Evolutionary conservation across 2,113 vertebrate genomes (phyloP), one percentile per base, ranked within the genome.

Genomic region (Dipodomys ordii): DNA sequence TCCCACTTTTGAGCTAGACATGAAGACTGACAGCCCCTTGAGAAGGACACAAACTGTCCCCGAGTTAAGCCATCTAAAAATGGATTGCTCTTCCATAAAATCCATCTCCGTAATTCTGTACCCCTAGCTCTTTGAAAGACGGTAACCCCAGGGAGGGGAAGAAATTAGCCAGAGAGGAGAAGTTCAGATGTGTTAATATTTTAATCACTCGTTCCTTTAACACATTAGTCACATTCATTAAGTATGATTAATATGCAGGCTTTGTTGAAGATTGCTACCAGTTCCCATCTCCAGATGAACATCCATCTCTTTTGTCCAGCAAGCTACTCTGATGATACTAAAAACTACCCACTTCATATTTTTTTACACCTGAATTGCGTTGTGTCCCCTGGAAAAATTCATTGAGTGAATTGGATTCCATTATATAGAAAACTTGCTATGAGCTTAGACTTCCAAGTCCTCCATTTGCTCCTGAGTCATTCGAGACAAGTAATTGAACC

Each of bases 191-290:
- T 85, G 87, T 73, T 96, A 95, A 95, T 97, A 93, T 90, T 95
- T 96, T 96, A 97, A 96, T 93, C 19, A 1, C 87, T 90, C 32
- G 0, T 95, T 96, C 92, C 87, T 95, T 88, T 69, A 95, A 57
- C 67, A 73, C 87, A 67, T 94, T 95, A 94, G 87, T 95, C 88
- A 86, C 90, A 83, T 95, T 96, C 96, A 95, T 96, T 97, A 96
- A 93, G 68, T 95, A 85, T 87, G 96, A 96, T 96, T 96, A 93
- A 95, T 95, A 88, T 93, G 65, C 71, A 74, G 71, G 44, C 85
- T 94, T 96, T 91, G 96, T 92, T 96, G 94, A 89, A 84, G 95
- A 73, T 87, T 46, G 0, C 12, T 80, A 93, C 92, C 89, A 80
- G 74, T 83, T 88, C 92, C 85, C 82, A 87, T 83, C 83, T 94